Percentiles rank a stretch among this genome's conserved stretches.
Conservation (phyloP, 2,113 vertebrate species). For the Chamaetylas fuelleborni region DNA sequence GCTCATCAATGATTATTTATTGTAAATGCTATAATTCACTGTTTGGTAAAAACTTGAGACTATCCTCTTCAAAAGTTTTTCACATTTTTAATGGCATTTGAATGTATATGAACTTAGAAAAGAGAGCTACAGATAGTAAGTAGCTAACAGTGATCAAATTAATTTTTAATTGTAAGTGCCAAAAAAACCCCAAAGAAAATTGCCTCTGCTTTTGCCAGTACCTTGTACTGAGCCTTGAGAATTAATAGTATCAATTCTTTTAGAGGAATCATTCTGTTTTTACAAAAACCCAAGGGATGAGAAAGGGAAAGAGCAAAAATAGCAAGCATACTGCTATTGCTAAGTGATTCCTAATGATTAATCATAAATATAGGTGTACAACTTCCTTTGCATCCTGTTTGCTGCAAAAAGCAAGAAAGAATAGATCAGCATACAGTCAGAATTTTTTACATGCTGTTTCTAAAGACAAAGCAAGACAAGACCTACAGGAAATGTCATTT, state of each 20-base stretch:
- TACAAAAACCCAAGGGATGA: not conserved
- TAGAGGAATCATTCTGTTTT: not conserved
- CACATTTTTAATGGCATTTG: not conserved
- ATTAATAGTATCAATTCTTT: not conserved
- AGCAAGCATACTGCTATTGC: not conserved
- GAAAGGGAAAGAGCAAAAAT: not conserved
- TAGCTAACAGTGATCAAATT: not conserved
- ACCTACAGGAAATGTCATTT: not conserved
- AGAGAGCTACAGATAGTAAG: not conserved
- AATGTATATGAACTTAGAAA: not conserved
- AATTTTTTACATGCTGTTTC: not conserved
- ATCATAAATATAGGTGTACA: not conserved
- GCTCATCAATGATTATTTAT: not conserved
- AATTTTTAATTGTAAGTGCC: not conserved
- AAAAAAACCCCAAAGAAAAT: not conserved
- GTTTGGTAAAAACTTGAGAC: not conserved
- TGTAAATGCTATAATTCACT: not conserved
- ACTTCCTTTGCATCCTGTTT: conserved; percentile 9
- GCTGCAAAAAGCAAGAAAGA: not conserved
- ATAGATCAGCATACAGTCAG: not conserved
- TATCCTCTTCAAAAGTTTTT: not conserved
- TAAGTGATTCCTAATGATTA: not conserved
- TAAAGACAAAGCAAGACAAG: not conserved
- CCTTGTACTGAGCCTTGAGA: not conserved
- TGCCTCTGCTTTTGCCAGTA: not conserved